These are phyloP conservation scores for Carposina sasakii DNA, from an alignment of 1,140 invertebrate genomes.

Conservation along the genomic window DNA sequence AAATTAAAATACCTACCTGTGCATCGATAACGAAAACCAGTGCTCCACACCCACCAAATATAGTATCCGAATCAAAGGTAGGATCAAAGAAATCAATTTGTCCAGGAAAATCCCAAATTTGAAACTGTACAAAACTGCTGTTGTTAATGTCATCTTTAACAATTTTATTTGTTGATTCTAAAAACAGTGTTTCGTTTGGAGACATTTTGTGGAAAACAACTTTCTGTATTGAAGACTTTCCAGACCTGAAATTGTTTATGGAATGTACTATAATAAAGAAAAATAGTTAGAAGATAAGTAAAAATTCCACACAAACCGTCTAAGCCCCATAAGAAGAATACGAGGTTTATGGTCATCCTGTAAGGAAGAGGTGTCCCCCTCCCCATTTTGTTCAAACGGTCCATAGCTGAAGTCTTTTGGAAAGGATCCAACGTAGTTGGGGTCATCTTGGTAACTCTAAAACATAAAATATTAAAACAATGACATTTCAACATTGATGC, in stretches of 20 bases:
- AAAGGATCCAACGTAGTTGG: slow-evolving; percentile 84
- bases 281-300: not conserved
- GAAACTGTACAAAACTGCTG: slow-evolving; percentile 98
- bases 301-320: slow-evolving; percentile 76
- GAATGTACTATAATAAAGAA: slow-evolving; percentile 5
- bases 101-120: slow-evolving; percentile 99
- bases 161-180: slow-evolving; percentile 99
- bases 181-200: slow-evolving; percentile 99
- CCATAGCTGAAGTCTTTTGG: slow-evolving; percentile 95
- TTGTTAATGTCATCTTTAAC: slow-evolving; percentile 98
- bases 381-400: slow-evolving; percentile 79
- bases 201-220: slow-evolving; percentile 99
- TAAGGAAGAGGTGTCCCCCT: slow-evolving; percentile 74
- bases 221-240: slow-evolving; percentile 99
- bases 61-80: slow-evolving; percentile 95
- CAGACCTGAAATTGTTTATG: slow-evolving; percentile 92
- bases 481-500: no score
- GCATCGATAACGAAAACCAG: slow-evolving; percentile 99
- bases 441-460: slow-evolving; percentile 82
- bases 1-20: slow-evolving; percentile 76
- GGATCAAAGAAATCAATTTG: slow-evolving; percentile 98
- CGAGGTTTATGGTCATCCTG: slow-evolving; percentile 87
- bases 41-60: slow-evolving; percentile 96
- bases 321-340: slow-evolving; percentile 95
- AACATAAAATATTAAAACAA: no score